Conservation (phyloP, 2,797 vertebrate species). For the Fringilla coelebs region DNA sequence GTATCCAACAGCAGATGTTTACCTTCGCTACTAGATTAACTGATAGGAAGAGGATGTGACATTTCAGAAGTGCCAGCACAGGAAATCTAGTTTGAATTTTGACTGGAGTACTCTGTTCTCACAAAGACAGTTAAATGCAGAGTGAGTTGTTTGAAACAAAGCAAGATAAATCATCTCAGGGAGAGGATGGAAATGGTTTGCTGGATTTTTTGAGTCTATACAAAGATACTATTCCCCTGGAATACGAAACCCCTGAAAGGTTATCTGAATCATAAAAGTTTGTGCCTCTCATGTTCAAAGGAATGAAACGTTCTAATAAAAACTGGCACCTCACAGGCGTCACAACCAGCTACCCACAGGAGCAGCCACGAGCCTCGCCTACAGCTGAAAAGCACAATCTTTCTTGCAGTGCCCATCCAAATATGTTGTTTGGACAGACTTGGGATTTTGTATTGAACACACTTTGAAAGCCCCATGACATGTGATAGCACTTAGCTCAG, state of each 20-base stretch:
- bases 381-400: background rate
- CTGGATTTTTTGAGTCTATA: background rate
- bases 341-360: background rate
- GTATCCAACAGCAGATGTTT: background rate
- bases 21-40: background rate
- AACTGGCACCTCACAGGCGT: background rate
- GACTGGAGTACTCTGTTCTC: background rate
- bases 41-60: background rate
- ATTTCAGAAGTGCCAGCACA: background rate
- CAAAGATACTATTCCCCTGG: background rate
- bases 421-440: background rate
- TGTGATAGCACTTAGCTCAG: background rate
- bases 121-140: background rate
- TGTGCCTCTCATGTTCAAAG: constrained; percentile 11
- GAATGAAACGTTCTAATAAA: background rate
- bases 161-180: background rate
- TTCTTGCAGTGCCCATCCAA: background rate
- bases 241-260: background rate
- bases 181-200: background rate
- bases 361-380: background rate
- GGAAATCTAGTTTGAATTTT: background rate
- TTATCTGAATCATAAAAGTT: constrained; percentile 12
- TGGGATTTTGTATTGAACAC: background rate
- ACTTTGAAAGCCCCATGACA: background rate
- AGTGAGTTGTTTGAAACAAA: background rate